These are phyloP conservation scores for Mesembrinibis cayennensis DNA, from an alignment of 2,113 vertebrate species.

Conservation along the genomic window DNA sequence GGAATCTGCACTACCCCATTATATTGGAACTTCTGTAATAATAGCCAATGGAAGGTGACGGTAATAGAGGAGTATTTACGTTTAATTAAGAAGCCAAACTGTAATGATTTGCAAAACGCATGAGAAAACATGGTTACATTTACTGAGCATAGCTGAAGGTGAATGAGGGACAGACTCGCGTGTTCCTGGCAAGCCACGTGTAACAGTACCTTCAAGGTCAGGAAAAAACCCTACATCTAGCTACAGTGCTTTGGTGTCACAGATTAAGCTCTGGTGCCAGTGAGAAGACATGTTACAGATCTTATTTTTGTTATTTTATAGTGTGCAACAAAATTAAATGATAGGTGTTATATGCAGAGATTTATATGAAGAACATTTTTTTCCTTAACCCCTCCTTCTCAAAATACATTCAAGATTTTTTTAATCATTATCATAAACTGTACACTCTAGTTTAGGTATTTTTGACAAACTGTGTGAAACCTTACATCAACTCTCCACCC, in stretches of 20 bases:
- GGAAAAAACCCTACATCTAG: not conserved
- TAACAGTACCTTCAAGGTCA: slow-evolving; percentile 8
- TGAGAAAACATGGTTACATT: slow-evolving; percentile 35
- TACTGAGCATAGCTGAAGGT: slow-evolving; percentile 45
- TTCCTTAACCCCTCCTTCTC: not conserved
- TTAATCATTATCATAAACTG: not conserved
- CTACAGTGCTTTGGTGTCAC: slow-evolving; percentile 24
- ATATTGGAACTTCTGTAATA: slow-evolving; percentile 90
- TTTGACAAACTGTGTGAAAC: slow-evolving; percentile 37
- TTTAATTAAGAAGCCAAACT: not conserved
- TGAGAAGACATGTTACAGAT: slow-evolving; percentile 62
- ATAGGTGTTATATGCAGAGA: slow-evolving; percentile 56
- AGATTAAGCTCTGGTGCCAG: slow-evolving; percentile 22
- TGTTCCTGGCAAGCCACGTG: slow-evolving; percentile 12
- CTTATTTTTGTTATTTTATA: slow-evolving; percentile 32
- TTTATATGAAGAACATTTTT: slow-evolving; percentile 63
- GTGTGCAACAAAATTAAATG: slow-evolving; percentile 14
- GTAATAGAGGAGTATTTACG: not conserved
- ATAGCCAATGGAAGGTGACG: slow-evolving; percentile 92
- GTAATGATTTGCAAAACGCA: slow-evolving; percentile 26
- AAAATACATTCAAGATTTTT: not conserved
- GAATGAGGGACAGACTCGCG: not conserved
- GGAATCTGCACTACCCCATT: slow-evolving; percentile 79
- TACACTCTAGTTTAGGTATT: not conserved
- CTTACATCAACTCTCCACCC: not conserved